Percentiles rank a stretch among this genome's conserved stretches.
Conservation (phyloP, 2,888 invertebrate species). For the Cephus spinipes region DNA sequence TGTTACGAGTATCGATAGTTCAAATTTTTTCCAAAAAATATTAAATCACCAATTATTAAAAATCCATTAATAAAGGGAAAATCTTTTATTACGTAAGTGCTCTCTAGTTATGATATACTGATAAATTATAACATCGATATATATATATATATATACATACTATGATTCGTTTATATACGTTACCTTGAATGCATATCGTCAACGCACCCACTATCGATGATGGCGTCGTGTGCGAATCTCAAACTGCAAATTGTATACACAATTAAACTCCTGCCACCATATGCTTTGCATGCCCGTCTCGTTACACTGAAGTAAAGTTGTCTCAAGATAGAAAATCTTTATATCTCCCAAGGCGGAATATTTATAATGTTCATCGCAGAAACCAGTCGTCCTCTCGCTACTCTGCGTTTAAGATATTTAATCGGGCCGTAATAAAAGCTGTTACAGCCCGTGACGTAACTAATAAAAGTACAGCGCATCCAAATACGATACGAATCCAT, state of each 20-base stretch:
- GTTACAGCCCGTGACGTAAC: background rate
- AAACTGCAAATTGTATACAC: background rate
- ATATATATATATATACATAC: too few relatives aligned
- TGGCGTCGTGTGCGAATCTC: background rate
- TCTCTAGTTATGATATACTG: too few relatives aligned
- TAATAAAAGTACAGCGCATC: background rate
- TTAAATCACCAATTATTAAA: too few relatives aligned
- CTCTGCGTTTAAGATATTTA: background rate
- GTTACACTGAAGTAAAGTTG: background rate
- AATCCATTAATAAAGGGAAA: too few relatives aligned
- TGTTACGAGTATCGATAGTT: too few relatives aligned
- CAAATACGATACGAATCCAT: background rate
- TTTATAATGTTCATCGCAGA: background rate
- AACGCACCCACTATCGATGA: background rate
- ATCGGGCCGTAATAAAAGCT: background rate
- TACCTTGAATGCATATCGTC: background rate
- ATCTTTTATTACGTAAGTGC: too few relatives aligned
- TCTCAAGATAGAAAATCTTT: background rate
- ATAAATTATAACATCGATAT: too few relatives aligned
- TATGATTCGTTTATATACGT: background rate
- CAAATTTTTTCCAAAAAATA: too few relatives aligned
- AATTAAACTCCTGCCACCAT: background rate
- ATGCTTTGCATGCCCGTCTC: background rate
- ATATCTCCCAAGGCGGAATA: background rate
- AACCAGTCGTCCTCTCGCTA: background rate